A percentile compares a stretch with the other conserved stretches of the same genome.
phyloP scores from a whole-genome alignment of 2,113 vertebrate species.

The Balaeniceps rex region DNA sequence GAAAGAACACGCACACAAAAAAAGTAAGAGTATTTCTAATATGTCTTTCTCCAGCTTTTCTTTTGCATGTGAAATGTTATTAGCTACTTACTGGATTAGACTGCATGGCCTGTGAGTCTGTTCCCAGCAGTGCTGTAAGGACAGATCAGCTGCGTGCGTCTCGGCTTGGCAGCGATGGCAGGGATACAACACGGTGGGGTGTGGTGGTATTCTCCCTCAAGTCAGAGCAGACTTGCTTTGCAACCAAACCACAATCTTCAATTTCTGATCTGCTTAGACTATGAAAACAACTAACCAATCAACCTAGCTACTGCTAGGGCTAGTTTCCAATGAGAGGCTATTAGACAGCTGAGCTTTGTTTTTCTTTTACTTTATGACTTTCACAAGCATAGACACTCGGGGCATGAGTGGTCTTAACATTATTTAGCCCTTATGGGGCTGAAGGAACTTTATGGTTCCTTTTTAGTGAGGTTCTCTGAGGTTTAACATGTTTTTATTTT shows the following conservation, averaged over 20 bases:
- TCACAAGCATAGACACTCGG: not conserved
- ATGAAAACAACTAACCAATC: not conserved
- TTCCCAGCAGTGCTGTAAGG: not conserved
- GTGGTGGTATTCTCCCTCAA: not conserved
- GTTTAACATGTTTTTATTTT: not conserved
- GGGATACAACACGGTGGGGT: accelerated
- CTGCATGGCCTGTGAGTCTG: not conserved
- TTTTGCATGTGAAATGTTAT: not conserved
- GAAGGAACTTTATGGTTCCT: not conserved
- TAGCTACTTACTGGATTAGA: not conserved
- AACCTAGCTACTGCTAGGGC: not conserved
- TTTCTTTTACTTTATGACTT: not conserved
- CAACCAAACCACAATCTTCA: not conserved
- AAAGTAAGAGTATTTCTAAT: not conserved
- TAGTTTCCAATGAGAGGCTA: not conserved
- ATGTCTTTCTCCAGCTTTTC: not conserved
- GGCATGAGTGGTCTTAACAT: not conserved
- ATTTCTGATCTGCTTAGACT: not conserved
- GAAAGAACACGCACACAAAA: not conserved
- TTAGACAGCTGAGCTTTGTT: not conserved
- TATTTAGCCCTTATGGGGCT: not conserved
- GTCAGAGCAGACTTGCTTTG: not conserved
- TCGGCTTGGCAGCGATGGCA: not conserved
- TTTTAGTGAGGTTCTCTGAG: not conserved
- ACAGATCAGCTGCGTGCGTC: accelerated